Percentiles rank a stretch among this genome's conserved stretches.
Evolutionary conservation across 2,113 vertebrate species (phyloP).

Genomic region (Salvelinus fontinalis): DNA sequence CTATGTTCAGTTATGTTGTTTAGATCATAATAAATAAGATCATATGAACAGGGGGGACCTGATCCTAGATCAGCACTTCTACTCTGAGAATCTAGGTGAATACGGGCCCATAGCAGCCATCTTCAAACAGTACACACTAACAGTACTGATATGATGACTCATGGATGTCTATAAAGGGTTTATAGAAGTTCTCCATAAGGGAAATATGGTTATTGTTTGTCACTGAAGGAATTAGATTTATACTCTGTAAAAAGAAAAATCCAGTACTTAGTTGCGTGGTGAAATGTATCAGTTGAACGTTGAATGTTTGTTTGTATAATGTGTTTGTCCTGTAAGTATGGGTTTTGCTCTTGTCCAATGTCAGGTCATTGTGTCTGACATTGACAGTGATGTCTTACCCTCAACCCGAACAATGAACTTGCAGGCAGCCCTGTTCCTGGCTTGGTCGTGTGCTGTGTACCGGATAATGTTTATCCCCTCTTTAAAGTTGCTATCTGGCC

Average conservation of each 20-base stretch:
- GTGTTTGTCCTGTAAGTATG: neutral
- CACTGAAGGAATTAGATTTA: neutral
- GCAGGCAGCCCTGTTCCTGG: constrained; percentile 91
- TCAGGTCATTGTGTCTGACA: neutral
- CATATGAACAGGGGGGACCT: too few species aligned
- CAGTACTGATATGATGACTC: too few species aligned
- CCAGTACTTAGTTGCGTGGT: neutral
- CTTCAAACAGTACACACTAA: too few species aligned
- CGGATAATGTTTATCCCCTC: constrained; percentile 87
- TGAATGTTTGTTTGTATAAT: neutral
- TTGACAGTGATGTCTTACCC: constrained; percentile 69
- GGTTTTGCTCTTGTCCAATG: neutral
- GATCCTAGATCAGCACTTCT: too few species aligned
- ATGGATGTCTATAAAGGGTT: neutral
- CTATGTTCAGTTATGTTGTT: too few species aligned
- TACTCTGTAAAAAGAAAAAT: neutral
- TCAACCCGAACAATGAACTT: constrained; percentile 90
- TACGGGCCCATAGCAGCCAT: too few species aligned
- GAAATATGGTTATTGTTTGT: neutral
- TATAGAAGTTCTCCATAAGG: neutral
- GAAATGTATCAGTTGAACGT: neutral
- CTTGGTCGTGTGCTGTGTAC: constrained; percentile 88
- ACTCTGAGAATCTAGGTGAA: too few species aligned
- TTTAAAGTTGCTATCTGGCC: constrained; percentile 82
- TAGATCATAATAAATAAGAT: too few species aligned